Conservation (phyloP, 2,113 vertebrate genomes). For the Ammodytes dubius region DNA sequence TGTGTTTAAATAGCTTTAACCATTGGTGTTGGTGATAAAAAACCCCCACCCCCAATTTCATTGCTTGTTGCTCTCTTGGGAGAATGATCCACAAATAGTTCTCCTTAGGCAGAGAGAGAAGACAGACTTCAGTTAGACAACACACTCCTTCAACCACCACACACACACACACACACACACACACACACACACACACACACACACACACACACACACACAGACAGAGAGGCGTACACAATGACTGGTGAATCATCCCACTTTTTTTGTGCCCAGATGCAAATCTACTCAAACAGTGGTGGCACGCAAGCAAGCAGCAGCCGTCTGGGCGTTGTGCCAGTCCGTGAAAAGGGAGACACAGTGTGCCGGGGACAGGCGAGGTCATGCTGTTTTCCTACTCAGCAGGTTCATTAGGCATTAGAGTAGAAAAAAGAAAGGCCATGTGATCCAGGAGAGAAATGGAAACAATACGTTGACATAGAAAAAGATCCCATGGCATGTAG, state of each 20-base stretch:
- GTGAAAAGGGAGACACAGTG: conserved; percentile 44
- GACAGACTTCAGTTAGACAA: conserved; percentile 17
- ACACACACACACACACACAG: conserved; percentile 9
- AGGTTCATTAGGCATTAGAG: conserved; percentile 40
- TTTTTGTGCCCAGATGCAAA: conserved; percentile 77
- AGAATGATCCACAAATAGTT: conserved; percentile 30
- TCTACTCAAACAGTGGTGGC: conserved; percentile 77
- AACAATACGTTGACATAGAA: conserved; percentile 25
- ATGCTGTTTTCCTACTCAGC: conserved; percentile 55
- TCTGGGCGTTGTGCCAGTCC: conserved; percentile 72
- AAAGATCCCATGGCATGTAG: conserved; percentile 4
- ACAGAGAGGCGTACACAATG: conserved; percentile 27
- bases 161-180: conserved; percentile 26
- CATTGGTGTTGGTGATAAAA: neutral
- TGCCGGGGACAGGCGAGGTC: conserved; percentile 67
- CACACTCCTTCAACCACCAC: conserved; percentile 7
- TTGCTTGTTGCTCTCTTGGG: conserved; percentile 39
- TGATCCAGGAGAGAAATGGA: conserved; percentile 27
- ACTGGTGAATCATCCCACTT: conserved; percentile 65
- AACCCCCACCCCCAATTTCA: neutral
- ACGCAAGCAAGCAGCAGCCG: conserved; percentile 81
- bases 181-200: conserved; percentile 10
- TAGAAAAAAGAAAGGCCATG: conserved; percentile 20
- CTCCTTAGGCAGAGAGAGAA: conserved; percentile 27
- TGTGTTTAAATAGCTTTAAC: conserved; percentile 20